Conservation (phyloP, 2,113 vertebrate species). For the Osmerus mordax region DNA sequence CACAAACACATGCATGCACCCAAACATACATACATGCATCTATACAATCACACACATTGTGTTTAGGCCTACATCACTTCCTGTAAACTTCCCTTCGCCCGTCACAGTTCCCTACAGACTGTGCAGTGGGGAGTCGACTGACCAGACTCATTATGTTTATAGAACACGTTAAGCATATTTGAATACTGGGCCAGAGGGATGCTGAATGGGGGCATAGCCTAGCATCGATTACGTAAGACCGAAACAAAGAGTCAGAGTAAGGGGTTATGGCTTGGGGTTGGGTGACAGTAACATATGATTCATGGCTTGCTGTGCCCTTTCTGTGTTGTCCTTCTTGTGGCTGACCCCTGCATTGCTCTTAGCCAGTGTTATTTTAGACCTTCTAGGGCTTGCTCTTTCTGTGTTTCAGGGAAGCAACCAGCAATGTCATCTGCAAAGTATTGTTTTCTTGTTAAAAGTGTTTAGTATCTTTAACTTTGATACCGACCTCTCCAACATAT, state of each 20-base stretch:
- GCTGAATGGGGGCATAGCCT: slow-evolving; percentile 53
- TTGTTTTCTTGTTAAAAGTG: slow-evolving; percentile 46
- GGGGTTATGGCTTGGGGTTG: slow-evolving; percentile 64
- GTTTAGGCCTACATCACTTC: not conserved
- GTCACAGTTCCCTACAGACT: not conserved
- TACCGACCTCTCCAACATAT: not conserved
- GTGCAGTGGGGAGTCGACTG: not conserved
- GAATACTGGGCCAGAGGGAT: slow-evolving; percentile 51
- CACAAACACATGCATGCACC: not conserved
- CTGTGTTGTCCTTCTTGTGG: slow-evolving; percentile 62
- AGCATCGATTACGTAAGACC: slow-evolving; percentile 62
- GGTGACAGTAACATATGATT: slow-evolving; percentile 73
- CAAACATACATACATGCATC: not conserved
- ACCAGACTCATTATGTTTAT: slow-evolving; percentile 13
- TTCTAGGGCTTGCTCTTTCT: slow-evolving; percentile 48
- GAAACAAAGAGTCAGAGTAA: slow-evolving; percentile 64
- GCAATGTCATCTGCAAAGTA: slow-evolving; percentile 56
- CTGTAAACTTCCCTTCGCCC: not conserved
- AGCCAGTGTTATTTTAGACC: slow-evolving; percentile 60
- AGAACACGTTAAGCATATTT: slow-evolving; percentile 41
- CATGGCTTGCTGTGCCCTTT: slow-evolving; percentile 65
- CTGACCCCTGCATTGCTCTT: slow-evolving; percentile 59
- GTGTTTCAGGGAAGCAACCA: slow-evolving; percentile 42
- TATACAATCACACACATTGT: not conserved
- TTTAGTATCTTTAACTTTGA: slow-evolving; percentile 6